These are phyloP conservation scores for Xenopus petersii DNA, from an alignment of 2,797 vertebrate genomes.

Conservation along the genomic window DNA sequence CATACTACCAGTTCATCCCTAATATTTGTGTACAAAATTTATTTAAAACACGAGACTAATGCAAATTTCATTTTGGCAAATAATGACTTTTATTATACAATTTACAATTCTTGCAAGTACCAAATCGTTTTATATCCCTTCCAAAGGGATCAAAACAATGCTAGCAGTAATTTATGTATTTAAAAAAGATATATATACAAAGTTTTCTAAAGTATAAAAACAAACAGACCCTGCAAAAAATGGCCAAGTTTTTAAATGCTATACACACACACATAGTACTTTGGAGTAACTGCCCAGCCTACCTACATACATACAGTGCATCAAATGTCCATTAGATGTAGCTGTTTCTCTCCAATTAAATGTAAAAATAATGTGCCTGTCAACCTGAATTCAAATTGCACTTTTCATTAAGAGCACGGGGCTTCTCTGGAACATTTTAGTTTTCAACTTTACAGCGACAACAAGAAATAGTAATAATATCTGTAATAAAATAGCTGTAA, in stretches of 20 bases:
- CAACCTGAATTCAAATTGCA: slow-evolving; percentile 11
- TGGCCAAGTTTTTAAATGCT: slow-evolving; percentile 7
- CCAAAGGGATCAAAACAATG: slow-evolving; percentile 45
- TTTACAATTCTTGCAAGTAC: slow-evolving; percentile 58
- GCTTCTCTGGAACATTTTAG: background rate
- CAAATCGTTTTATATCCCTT: slow-evolving; percentile 44
- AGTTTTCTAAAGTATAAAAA: slow-evolving; percentile 4
- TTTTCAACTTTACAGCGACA: background rate
- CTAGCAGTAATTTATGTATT: background rate
- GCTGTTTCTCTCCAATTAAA: background rate
- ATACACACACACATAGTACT: slow-evolving; percentile 1
- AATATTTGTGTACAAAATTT: no score
- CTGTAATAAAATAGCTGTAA: slow-evolving; percentile 16
- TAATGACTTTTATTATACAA: slow-evolving; percentile 29
- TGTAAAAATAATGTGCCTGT: background rate
- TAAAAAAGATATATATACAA: slow-evolving; percentile 3
- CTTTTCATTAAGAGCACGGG: slow-evolving; percentile 13
- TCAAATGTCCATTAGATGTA: slow-evolving; percentile 15
- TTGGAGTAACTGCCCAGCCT: no score
- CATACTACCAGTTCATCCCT: no score
- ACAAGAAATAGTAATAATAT: background rate
- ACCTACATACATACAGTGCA: background rate
- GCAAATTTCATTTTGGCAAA: no score
- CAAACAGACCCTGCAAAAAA: background rate
- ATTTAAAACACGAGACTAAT: no score